A percentile compares a stretch with the other conserved stretches of the same genome.
phyloP scores from a whole-genome alignment of 2,888 invertebrate genomes.

The Agrilus mali region DNA sequence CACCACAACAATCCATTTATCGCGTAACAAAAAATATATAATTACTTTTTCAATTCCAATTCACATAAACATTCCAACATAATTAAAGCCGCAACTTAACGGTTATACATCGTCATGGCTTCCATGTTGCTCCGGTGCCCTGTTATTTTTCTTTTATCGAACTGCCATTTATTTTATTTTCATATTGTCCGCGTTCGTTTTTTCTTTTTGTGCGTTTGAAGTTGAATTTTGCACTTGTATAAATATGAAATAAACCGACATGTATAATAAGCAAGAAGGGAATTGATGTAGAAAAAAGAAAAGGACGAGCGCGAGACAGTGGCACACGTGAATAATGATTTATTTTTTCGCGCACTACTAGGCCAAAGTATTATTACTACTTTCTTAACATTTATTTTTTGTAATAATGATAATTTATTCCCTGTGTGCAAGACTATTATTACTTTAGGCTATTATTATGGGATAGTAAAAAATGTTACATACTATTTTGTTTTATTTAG shows the following conservation, averaged over 20 bases:
- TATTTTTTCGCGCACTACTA: conserved; percentile 15
- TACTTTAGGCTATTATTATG: conserved; percentile 34
- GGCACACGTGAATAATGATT: too few species aligned
- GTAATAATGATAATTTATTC: conserved; percentile 31
- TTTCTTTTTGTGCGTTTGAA: too few species aligned
- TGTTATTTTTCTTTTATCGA: conserved; percentile 13
- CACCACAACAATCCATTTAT: conserved; percentile 4
- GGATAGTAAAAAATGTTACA: conserved; percentile 32
- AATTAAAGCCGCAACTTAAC: too few species aligned
- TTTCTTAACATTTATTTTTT: conserved; percentile 27
- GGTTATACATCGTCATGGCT: too few species aligned
- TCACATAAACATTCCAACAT: too few species aligned
- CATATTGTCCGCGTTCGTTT: conserved; percentile 9
- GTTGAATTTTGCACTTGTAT: too few species aligned
- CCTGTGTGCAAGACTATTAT: conserved; percentile 34
- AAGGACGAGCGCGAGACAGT: too few species aligned
- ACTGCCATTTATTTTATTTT: conserved; percentile 29
- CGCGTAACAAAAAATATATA: conserved; percentile 2
- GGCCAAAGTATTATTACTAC: conserved; percentile 34
- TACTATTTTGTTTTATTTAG: conserved; percentile 10
- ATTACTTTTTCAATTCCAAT: conserved; percentile 11
- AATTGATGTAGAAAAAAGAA: too few species aligned
- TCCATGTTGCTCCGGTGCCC: neutral
- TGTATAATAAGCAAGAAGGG: neutral
- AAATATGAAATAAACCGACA: neutral